These are phyloP conservation scores for Limenitis camilla DNA, from an alignment of 2,888 invertebrate species.

Conservation along the genomic window DNA sequence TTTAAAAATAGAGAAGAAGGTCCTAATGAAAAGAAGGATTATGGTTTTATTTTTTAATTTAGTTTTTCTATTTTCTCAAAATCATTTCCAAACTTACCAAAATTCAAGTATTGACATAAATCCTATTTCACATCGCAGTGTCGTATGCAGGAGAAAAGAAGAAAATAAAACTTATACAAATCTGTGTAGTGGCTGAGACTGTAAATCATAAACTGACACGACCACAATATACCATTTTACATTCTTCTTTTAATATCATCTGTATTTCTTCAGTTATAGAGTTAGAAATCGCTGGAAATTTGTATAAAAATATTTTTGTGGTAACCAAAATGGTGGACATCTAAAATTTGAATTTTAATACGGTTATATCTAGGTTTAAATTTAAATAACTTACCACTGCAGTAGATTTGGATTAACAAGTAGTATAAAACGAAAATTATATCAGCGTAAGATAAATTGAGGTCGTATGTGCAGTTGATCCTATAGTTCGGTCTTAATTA, in stretches of 20 bases:
- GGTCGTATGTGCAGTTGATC: conserved; percentile 7
- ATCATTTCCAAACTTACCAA: too few relatives aligned
- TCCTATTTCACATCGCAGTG: too few relatives aligned
- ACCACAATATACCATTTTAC: background rate
- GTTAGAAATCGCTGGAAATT: background rate
- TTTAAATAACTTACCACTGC: background rate
- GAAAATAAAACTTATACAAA: conserved; percentile 7
- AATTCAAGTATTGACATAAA: too few relatives aligned
- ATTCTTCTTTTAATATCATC: background rate
- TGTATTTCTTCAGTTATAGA: background rate
- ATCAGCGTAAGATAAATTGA: conserved; percentile 11
- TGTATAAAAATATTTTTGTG: background rate
- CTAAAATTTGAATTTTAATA: background rate
- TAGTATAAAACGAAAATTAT: conserved; percentile 8
- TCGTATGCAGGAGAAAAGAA: conserved; percentile 1
- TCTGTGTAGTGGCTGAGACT: background rate
- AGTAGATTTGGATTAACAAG: background rate
- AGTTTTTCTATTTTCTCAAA: too few relatives aligned
- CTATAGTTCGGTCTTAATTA: conserved; percentile 6
- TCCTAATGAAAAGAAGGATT: too few relatives aligned
- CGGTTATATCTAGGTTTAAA: background rate
- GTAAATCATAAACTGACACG: conserved; percentile 8
- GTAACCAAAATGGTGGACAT: background rate
- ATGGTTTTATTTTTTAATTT: too few relatives aligned
- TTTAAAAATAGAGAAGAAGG: too few relatives aligned